Base-by-base conservation (phyloP, 1,140 invertebrate species). In the Orchesella cincta region DNA sequence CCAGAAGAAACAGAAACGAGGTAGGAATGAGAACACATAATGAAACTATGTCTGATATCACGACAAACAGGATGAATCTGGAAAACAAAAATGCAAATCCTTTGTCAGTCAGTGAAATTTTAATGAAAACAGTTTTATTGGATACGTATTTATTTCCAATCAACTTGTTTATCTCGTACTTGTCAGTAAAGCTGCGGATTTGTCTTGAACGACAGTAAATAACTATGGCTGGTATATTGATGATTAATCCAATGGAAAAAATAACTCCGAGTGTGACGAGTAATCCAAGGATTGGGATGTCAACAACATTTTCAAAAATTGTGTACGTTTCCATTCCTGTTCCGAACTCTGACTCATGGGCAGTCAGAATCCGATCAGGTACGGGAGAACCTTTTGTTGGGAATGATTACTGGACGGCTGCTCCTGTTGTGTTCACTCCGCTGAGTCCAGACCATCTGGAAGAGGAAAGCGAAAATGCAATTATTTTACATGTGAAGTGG, bases 151-250 rank as follows among this genome's bases (percentile, higher is more conserved):
- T 73, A 20, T 36, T 73, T 46, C n/a, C 5, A 39, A 8, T 16
- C 2, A 57, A 35, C 75, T 79, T 75, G n/a, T n/a, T n/a, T n/a
- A n/a, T n/a, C n/a, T n/a, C n/a, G n/a, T n/a, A 79, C 79, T 77
- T 80, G 74, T 80, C 79, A 26, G 76, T 73, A 28, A 76, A 54
- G 20, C 76, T 74, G 20, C 79, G 71, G 26, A 76, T 78, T 29
- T 77, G 79, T 52, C 77, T 80, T 5, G 79, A 80, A 18, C 62
- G 33, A 26, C 67, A 18, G 67, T 78, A 80, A 54, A 80, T 39
- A 64, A 75, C 33, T 3, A 35, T 20, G 1, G 77, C 54, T 1
- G 79, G 79, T 34, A 74, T 28, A 36, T 80, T 80, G 8, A 54
- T 33, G 28, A 75, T 20, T n/a, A 78, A 16, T 62, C 79, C 79